Base-by-base conservation (phyloP, 2,113 vertebrate genomes). In the Saguinus midas region DNA sequence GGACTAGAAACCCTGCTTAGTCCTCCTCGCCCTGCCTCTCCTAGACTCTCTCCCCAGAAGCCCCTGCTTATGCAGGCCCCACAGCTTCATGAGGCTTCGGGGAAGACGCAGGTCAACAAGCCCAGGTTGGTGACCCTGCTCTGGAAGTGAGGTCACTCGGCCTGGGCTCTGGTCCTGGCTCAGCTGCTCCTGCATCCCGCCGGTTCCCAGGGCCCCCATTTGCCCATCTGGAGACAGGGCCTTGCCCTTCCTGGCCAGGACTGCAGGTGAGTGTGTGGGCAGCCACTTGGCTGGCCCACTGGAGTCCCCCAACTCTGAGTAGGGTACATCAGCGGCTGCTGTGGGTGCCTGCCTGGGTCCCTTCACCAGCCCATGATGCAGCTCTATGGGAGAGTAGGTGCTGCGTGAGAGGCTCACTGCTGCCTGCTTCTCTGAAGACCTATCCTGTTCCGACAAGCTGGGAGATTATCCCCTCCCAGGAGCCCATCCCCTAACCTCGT, bases 61-160 rank as follows among this genome's bases (percentile, higher is more conserved):
- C 2, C 7, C 21, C 21, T 0, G 5, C 8, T 3, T 43, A 6
- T 0, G 6, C 37, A 25, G 6, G 0, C 2, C 0, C 37, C 50
- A 27, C 37, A 45, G 57, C 58, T 23, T 64, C 21, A 1, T 75
- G 81, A 64, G 16, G 21, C 8, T 32, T 32, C 12, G 2, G 14
- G 58, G 37, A 14, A 66, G 50, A 35, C 2, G 3, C n/a, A 81
- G 32, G 32, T 18, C 20, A 37, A 5, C 45, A 40, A 50, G 52
- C 52, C 5, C 16, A 52, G 32, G 27, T 8, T 5, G n/a, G 64
- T 73, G 45, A 50, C 37, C 18, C 58, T 91, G 84, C 29, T 66
- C 45, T 45, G 50, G 35, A 83, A 52, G 76, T 32, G 4, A 70
- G 80, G 81, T 50, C 1, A 1, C 32, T 23, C 45, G 48, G 37